Conservation (phyloP, 2,113 vertebrate species). For the Ia io region DNA sequence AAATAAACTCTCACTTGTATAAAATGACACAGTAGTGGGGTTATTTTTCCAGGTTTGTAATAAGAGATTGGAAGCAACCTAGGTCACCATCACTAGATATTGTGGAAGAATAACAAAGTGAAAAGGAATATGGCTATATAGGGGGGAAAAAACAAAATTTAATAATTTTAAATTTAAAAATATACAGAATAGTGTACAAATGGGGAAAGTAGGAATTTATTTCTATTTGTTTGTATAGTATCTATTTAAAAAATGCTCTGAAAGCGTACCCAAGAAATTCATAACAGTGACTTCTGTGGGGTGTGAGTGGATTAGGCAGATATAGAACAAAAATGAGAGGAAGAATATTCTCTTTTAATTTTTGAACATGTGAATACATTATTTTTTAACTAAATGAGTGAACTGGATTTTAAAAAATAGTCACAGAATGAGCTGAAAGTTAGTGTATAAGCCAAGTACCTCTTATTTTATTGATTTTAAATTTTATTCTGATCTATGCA, state of each 20-base stretch:
- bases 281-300: background rate
- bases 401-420: background rate
- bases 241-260: background rate
- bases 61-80: slow-evolving; percentile 15
- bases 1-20: background rate
- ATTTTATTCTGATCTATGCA: background rate
- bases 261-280: background rate
- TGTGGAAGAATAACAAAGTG: slow-evolving; percentile 20
- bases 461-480: background rate
- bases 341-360: background rate
- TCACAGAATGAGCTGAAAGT: background rate
- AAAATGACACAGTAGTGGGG: background rate
- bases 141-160: background rate
- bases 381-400: background rate
- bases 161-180: slow-evolving; percentile 1
- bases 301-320: background rate
- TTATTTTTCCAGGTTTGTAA: background rate
- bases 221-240: background rate
- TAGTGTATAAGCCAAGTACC: background rate
- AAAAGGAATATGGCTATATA: background rate
- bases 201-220: background rate
- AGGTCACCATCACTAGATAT: background rate
- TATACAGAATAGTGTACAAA: background rate
- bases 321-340: background rate
- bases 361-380: background rate